Conservation (phyloP, 2,113 vertebrate genomes). For the Sterrhoptilus dennistouni region DNA sequence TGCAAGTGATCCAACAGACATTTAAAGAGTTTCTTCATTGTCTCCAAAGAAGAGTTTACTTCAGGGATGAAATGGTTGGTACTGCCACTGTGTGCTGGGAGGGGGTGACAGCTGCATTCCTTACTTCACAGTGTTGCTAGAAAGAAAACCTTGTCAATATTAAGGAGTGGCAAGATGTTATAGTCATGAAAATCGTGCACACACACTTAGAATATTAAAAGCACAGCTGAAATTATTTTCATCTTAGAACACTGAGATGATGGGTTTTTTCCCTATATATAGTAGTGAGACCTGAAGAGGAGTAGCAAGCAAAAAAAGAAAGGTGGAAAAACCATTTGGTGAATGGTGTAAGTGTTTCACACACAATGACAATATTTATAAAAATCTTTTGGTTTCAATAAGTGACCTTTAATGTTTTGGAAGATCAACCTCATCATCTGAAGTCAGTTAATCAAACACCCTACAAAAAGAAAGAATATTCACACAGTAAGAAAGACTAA, state of each 20-base stretch:
- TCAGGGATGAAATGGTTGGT: background rate
- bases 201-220: background rate
- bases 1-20: background rate
- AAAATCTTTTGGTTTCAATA: background rate
- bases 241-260: background rate
- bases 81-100: background rate
- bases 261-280: fast-evolving
- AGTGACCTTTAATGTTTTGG: background rate
- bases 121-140: background rate
- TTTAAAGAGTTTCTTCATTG: background rate
- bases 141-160: background rate
- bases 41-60: background rate
- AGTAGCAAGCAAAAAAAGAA: background rate
- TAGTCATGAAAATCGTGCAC: background rate
- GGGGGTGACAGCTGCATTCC: background rate
- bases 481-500: background rate
- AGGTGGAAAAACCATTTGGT: background rate
- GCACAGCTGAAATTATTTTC: background rate
- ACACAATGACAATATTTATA: background rate
- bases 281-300: background rate
- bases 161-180: background rate
- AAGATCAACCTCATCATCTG: background rate
- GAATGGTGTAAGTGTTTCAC: background rate
- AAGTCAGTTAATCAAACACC: background rate
- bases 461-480: background rate